Conservation (phyloP, 2,113 vertebrate species). For the Forbesichthys agassizii region DNA sequence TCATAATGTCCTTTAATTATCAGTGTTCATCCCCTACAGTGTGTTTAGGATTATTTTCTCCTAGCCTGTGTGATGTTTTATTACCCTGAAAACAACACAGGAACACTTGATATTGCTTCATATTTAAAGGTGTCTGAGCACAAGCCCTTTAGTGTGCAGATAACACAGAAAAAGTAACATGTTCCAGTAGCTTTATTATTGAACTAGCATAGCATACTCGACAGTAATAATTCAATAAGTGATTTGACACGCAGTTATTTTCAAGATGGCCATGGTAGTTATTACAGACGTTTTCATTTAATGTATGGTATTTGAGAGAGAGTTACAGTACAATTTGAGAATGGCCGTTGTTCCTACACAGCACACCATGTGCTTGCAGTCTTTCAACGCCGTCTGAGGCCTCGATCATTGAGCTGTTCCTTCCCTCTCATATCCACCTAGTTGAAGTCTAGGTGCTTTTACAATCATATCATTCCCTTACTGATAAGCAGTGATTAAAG, state of each 20-base stretch:
- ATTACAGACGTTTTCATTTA: too few species aligned
- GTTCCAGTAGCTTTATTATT: constrained; percentile 5
- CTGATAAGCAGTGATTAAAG: constrained; percentile 58
- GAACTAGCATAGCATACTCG: neutral
- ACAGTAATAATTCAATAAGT: neutral
- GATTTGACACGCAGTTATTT: neutral
- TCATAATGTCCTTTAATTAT: constrained; percentile 3
- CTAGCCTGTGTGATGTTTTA: neutral
- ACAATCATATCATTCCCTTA: constrained; percentile 30
- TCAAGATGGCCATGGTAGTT: neutral
- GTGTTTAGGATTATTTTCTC: neutral
- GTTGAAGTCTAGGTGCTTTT: constrained; percentile 30
- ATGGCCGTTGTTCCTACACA: too few species aligned
- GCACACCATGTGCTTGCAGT: too few species aligned
- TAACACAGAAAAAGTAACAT: constrained; percentile 14
- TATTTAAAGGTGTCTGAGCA: constrained; percentile 13
- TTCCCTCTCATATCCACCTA: constrained; percentile 1
- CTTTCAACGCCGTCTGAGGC: too few species aligned
- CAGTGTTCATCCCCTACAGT: neutral
- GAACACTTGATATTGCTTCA: neutral
- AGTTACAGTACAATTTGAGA: too few species aligned
- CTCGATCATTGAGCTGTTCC: too few species aligned
- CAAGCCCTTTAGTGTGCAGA: constrained; percentile 1
- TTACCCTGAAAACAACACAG: constrained; percentile 1
- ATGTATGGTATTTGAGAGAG: too few species aligned